Percentiles rank a stretch among this genome's conserved stretches.
phyloP scores from a whole-genome alignment of 2,797 vertebrate genomes.

The Acridotheres tristis region DNA sequence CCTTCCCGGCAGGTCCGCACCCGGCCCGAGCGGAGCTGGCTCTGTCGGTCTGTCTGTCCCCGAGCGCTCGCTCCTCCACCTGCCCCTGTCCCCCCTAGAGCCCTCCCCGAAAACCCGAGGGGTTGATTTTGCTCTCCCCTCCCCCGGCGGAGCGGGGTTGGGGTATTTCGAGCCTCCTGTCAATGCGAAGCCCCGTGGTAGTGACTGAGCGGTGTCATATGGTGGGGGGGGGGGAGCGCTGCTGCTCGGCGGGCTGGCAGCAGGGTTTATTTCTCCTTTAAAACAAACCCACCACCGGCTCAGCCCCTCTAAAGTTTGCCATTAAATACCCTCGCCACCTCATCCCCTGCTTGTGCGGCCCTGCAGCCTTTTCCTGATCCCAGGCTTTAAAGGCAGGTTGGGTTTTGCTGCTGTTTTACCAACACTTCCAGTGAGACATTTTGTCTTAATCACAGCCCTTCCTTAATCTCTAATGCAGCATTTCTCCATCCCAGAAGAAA shows the following conservation, averaged over 20 bases:
- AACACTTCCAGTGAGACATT: constrained; percentile 51
- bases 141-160: background rate
- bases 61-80: background rate
- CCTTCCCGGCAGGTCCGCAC: background rate
- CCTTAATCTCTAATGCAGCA: constrained; percentile 43
- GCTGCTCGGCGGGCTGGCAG: background rate
- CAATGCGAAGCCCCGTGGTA: background rate
- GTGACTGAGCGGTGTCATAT: background rate
- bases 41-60: background rate
- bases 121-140: background rate
- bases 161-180: background rate
- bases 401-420: background rate
- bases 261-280: background rate
- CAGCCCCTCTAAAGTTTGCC: background rate
- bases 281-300: background rate
- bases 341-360: accelerated
- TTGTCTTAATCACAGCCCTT: constrained; percentile 38
- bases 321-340: background rate
- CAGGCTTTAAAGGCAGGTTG: background rate
- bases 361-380: background rate
- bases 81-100: background rate
- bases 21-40: background rate
- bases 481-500: constrained; percentile 60
- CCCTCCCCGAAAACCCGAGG: background rate
- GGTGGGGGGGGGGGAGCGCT: background rate